Base-by-base conservation (phyloP, 2,888 invertebrate genomes). In the Graphium colonna region DNA sequence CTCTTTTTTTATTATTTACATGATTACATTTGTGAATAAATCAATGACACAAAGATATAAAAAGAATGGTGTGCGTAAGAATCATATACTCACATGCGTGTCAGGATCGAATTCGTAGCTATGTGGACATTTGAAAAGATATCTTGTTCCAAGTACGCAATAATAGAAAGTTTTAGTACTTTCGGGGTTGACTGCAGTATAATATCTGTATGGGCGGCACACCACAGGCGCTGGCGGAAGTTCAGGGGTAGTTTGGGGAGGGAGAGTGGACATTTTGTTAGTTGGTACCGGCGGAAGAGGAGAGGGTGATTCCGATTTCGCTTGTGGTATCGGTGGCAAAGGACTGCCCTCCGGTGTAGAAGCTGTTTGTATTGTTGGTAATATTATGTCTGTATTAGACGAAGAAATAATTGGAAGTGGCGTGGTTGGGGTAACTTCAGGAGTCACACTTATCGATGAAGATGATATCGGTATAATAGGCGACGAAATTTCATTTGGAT, bases 91-190 rank as follows among this genome's bases (percentile, higher is more conserved):
- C 38, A 53, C 53, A 17, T 53, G 48, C 39, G 18, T 53, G 8
- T 13, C 31, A 7, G 49, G 53, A 53, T 53, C 44, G 39, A 53
- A 53, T 44, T 53, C 44, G 18, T 53, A 53, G 16, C 48, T 53
- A n/a, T 48, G 31, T 12, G 53, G 53, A 15, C 53, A 53, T 48
- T 31, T 39, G 49, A 49, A 53, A 9, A 49, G 18, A 28, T 53
- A 44, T 43, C 31, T 43, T 8, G 39, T 49, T 16, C 53, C 53
- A 15, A 39, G 48, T 13, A 53, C 53, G 16, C 53, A 53, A 28
- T 53, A 53, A 33, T 40, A 53, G 44, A 53, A 53, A 1, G 53
- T 49, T 31, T 18, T 48, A 0, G 39, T 33, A 40, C 43, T 44
- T 8, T 15, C 43, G 1, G 49, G 44, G 10, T 53, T 53, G 2